These are phyloP conservation scores for Myanophis thanlyinensis DNA, from an alignment of 2,113 vertebrate species.

Conservation along the genomic window DNA sequence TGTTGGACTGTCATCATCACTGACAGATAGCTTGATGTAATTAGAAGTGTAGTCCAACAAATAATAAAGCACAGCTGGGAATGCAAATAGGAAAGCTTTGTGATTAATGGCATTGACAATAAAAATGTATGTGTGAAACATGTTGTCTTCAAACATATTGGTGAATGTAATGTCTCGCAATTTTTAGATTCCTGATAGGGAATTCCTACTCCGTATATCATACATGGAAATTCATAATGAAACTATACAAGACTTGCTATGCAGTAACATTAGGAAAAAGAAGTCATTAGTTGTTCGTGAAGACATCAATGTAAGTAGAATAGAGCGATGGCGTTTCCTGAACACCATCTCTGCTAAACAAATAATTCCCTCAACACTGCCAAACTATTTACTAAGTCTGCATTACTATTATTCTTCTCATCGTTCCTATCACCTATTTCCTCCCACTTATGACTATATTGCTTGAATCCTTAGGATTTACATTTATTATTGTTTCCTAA, in stretches of 20 bases:
- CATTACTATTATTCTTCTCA: too few species aligned
- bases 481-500: too few species aligned
- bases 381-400: too few species aligned
- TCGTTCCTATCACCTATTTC: too few species aligned
- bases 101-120: not conserved
- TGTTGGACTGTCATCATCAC: not conserved
- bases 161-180: not conserved
- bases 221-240: conserved; percentile 99
- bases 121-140: not conserved
- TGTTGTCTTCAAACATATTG: not conserved
- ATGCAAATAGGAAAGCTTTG: not conserved
- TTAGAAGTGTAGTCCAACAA: not conserved
- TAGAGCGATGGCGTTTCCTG: too few species aligned
- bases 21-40: not conserved
- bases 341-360: too few species aligned
- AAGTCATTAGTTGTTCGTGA: conserved; percentile 92
- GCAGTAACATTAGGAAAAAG: conserved; percentile 81
- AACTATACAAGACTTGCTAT: conserved; percentile 89
- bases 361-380: too few species aligned
- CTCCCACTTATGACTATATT: too few species aligned
- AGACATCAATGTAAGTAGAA: conserved; percentile 85
- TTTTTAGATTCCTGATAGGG: conserved; percentile 85
- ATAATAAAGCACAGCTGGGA: not conserved
- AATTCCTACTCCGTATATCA: conserved; percentile 92
- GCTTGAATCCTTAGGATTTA: too few species aligned